These are phyloP conservation scores for Pyrrhia umbra DNA, from an alignment of 2,888 invertebrate genomes.

Conservation along the genomic window DNA sequence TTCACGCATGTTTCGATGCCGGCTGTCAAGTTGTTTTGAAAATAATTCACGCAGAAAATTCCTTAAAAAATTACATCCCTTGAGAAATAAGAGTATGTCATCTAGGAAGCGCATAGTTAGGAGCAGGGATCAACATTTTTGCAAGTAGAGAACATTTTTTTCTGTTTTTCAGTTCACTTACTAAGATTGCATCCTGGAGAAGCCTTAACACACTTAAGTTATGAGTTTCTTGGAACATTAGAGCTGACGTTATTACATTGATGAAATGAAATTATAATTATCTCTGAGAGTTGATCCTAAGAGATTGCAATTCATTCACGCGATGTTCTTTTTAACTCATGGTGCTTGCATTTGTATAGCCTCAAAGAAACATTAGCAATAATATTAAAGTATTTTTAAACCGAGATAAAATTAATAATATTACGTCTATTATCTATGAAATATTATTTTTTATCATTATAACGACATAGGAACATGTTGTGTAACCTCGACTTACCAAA, in stretches of 20 bases:
- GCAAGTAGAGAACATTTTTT: slow-evolving; percentile 20
- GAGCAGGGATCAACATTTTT: slow-evolving; percentile 21
- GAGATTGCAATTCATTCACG: not conserved
- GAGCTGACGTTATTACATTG: slow-evolving; percentile 2
- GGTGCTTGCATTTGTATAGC: not conserved
- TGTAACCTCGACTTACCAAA: too few species aligned
- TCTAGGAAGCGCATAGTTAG: slow-evolving; percentile 17
- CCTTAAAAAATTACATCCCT: slow-evolving; percentile 50
- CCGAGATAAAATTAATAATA: too few species aligned
- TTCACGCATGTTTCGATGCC: slow-evolving; percentile 1
- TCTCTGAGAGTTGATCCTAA: not conserved
- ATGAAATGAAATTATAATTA: not conserved
- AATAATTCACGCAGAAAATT: slow-evolving; percentile 61
- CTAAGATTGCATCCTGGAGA: slow-evolving; percentile 49
- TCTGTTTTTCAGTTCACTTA: slow-evolving; percentile 48
- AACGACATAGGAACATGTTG: too few species aligned
- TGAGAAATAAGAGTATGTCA: slow-evolving; percentile 44
- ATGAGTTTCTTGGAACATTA: slow-evolving; percentile 32
- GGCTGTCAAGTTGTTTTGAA: slow-evolving; percentile 39
- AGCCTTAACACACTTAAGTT: slow-evolving; percentile 30
- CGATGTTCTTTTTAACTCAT: not conserved
- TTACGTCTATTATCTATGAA: too few species aligned
- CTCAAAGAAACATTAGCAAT: too few species aligned
- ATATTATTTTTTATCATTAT: too few species aligned
- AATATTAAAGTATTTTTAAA: too few species aligned